Evolutionary conservation across 2,113 vertebrate genomes (phyloP), one percentile per base, ranked within the genome.

Genomic region (Diadophis punctatus): DNA sequence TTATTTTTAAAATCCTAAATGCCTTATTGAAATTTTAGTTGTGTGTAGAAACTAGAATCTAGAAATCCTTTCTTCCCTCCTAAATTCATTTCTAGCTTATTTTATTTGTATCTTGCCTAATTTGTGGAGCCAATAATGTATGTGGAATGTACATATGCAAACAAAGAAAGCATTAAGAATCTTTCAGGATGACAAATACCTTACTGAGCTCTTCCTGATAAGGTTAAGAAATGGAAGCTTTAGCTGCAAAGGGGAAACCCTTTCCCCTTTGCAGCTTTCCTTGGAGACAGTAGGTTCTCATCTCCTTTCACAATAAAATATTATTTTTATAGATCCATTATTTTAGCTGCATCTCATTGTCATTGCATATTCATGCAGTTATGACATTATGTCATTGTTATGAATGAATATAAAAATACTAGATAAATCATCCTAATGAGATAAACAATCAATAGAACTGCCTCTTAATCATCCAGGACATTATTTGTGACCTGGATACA

Each of bases 271-370:
- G 53, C 74, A 89, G 53, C 74, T 60, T 92, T 58, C 63, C 43
- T 90, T 90, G 30, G 46, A 90, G 48, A 90, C 46, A 86, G 43
- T 22, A 86, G 25, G 55, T 86, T 60, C 55, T 63, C 46, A 30
- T 53, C 48, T 48, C 55, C 80, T 88, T 90, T 51, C 92, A 86
- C 80, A 86, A 58, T 93, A 93, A 92, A 93, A 93, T 90, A 53
- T 90, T 90, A 89, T 90, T 90, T 93, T 93, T 93, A 90, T 93
- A 56, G 55, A 90, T 90, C 80, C 80, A 90, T 90, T 90, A 93
- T 86, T 93, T 93, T 86, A 91, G 27, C 86, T 88, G 86, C 52
- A 88, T 88, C 86, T 91, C 30, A 46, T 89, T 88, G 80, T 60
- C 88, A 91, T 85, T 93, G 68, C 90, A 91, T 91, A 88, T 93